These are phyloP conservation scores for Pristionchus mayeri DNA, from an alignment of 2,888 invertebrate species.

Conservation along the genomic window DNA sequence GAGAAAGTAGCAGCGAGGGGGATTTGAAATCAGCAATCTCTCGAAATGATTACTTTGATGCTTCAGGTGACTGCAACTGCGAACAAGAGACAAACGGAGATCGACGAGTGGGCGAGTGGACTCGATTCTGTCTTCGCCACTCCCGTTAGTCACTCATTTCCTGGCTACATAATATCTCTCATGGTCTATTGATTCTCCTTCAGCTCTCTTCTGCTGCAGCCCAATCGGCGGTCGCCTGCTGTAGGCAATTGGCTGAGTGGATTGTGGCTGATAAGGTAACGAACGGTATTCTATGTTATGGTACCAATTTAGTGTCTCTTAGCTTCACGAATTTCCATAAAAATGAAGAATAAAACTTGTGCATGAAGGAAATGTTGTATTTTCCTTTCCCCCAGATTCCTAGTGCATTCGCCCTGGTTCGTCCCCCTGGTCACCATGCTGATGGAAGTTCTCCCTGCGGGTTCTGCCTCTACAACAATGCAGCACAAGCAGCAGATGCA, in stretches of 20 bases:
- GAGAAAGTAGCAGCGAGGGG: background rate
- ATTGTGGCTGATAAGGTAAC: conserved; percentile 56
- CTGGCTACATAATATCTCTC: no score
- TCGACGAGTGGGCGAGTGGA: conserved; percentile 52
- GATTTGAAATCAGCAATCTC: background rate
- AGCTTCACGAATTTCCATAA: no score
- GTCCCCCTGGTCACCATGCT: conserved; percentile 91
- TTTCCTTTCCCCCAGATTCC: conserved; percentile 55
- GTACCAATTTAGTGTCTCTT: no score
- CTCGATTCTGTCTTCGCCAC: conserved; percentile 63
- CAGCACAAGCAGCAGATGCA: conserved; percentile 89
- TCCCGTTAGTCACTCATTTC: conserved; percentile 42
- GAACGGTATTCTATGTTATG: background rate
- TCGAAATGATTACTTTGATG: background rate
- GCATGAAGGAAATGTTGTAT: no score
- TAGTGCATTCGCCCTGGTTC: conserved; percentile 63
- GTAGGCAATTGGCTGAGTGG: conserved; percentile 55
- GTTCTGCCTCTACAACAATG: conserved; percentile 98
- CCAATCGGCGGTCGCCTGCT: conserved; percentile 56
- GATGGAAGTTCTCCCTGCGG: conserved; percentile 85
- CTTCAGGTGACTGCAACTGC: background rate
- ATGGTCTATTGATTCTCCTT: no score
- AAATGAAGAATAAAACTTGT: no score
- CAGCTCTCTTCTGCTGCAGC: conserved; percentile 51
- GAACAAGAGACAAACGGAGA: conserved; percentile 52